Evolutionary conservation across 1,140 invertebrate genomes (phyloP).

Genomic region (Listronotus oregonensis): DNA sequence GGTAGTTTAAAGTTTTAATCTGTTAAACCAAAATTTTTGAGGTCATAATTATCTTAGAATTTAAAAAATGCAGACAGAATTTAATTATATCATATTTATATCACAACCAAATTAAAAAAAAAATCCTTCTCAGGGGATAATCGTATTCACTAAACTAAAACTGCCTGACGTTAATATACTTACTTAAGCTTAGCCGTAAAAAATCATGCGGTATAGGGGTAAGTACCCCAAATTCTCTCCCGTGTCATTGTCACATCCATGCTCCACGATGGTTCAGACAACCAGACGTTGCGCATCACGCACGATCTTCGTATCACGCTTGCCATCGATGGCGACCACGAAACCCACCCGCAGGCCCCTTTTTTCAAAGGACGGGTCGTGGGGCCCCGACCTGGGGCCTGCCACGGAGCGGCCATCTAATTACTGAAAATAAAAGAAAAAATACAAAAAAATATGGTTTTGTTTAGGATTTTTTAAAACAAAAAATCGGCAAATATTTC

Average conservation of each 20-base stretch:
- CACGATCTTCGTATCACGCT: slow-evolving; percentile 91
- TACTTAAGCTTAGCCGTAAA: slow-evolving; percentile 80
- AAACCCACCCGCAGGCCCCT: slow-evolving; percentile 99
- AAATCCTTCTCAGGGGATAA: too few relatives aligned
- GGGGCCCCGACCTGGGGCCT: slow-evolving; percentile 75
- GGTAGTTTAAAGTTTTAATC: too few relatives aligned
- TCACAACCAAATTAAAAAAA: too few relatives aligned
- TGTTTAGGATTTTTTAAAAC: too few relatives aligned
- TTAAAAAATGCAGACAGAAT: too few relatives aligned
- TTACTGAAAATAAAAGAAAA: slow-evolving; percentile 41
- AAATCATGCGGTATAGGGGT: slow-evolving; percentile 95
- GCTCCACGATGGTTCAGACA: slow-evolving; percentile 96
- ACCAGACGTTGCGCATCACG: slow-evolving; percentile 92
- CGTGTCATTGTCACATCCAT: slow-evolving; percentile 97
- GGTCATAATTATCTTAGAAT: too few relatives aligned
- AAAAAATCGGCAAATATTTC: too few relatives aligned
- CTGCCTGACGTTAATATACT: too few relatives aligned
- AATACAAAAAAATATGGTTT: too few relatives aligned
- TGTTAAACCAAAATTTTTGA: too few relatives aligned
- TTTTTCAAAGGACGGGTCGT: slow-evolving; percentile 90
- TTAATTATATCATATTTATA: too few relatives aligned
- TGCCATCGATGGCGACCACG: slow-evolving; percentile 96
- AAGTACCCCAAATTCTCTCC: slow-evolving; percentile 97
- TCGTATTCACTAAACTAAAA: too few relatives aligned
- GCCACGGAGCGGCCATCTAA: slow-evolving; percentile 56